phyloP scores from a whole-genome alignment of 2,113 vertebrate species.

The Butorides virescens region DNA sequence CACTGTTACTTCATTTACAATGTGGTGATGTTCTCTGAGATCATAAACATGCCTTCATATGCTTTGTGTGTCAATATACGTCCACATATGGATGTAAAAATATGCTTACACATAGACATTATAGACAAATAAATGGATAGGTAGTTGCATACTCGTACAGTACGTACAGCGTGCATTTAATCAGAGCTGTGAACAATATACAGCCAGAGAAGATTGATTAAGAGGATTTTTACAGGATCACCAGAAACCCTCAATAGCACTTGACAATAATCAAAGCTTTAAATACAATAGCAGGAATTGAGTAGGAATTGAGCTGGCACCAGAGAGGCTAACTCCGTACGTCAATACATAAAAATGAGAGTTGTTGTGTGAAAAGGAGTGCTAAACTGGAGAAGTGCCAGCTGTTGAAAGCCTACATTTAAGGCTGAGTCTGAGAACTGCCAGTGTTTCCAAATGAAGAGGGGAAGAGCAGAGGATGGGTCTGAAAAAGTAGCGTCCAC shows the following conservation, averaged over 20 bases:
- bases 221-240: conserved; percentile 54
- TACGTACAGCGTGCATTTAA: not conserved
- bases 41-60: not conserved
- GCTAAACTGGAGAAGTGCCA: conserved; percentile 70
- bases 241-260: conserved; percentile 31
- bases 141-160: not conserved
- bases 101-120: not conserved
- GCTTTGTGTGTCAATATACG: not conserved
- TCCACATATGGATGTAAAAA: not conserved
- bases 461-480: not conserved
- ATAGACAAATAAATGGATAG: not conserved
- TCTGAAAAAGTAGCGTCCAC: not conserved
- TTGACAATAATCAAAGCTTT: conserved; percentile 70
- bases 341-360: conserved; percentile 74
- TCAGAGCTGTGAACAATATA: conserved; percentile 4
- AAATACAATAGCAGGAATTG: conserved; percentile 58
- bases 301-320: conserved; percentile 70
- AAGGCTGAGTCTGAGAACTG: not conserved
- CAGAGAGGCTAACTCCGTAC: conserved; percentile 65
- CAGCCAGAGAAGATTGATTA: conserved; percentile 30
- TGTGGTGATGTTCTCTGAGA: not conserved
- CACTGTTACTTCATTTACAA: not conserved
- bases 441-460: not conserved
- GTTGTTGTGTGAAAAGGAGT: conserved; percentile 67
- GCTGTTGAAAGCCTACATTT: conserved; percentile 53